Conservation (phyloP, 1,140 invertebrate genomes). For the Meteorus sp. region DNA sequence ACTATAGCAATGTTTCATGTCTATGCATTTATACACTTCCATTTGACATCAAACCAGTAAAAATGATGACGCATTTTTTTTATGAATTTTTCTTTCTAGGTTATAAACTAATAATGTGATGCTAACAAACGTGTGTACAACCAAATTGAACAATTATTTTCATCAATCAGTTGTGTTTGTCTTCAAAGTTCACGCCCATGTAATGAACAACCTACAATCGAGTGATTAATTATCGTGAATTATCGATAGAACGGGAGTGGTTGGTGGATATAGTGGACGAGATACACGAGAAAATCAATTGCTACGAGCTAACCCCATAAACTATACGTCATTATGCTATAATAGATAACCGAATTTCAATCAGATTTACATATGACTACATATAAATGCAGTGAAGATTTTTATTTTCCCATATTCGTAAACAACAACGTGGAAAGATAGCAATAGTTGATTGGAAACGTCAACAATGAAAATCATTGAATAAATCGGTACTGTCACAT, state of each 20-base stretch:
- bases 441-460: not conserved
- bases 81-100: too few relatives aligned
- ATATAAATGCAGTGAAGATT: not conserved
- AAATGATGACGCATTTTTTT: too few relatives aligned
- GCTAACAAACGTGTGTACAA: too few relatives aligned
- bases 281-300: conserved; percentile 5
- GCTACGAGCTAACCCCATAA: not conserved
- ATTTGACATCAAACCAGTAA: too few relatives aligned
- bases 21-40: too few relatives aligned
- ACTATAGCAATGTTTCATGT: not conserved
- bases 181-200: not conserved
- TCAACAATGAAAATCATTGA: not conserved
- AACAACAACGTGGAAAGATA: too few relatives aligned
- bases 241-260: not conserved
- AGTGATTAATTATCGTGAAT: not conserved
- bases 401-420: too few relatives aligned
- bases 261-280: not conserved
- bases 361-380: not conserved
- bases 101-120: too few relatives aligned
- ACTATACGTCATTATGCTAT: too few relatives aligned
- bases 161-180: not conserved
- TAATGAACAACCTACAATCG: not conserved
- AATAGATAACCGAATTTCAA: too few relatives aligned
- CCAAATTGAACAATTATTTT: too few relatives aligned
- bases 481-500: not conserved